Percentiles rank a stretch among this genome's conserved stretches.
Conservation (phyloP, 2,888 invertebrate genomes). For the Leucozona laternaria region DNA sequence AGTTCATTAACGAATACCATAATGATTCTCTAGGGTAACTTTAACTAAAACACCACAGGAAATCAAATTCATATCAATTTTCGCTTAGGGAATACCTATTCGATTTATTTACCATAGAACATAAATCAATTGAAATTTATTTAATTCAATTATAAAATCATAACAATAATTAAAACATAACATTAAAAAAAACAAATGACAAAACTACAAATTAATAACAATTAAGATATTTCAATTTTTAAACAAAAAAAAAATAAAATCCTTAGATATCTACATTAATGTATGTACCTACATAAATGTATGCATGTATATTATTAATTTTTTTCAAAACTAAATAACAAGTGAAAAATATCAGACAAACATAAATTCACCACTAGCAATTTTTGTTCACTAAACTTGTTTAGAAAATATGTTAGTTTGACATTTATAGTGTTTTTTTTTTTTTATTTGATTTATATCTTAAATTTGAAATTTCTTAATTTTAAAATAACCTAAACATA, state of each 20-base stretch:
- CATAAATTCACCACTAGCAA: background rate
- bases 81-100: background rate
- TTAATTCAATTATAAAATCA: background rate
- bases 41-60: background rate
- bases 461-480: slow-evolving; percentile 8
- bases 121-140: slow-evolving; percentile 11
- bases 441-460: slow-evolving; percentile 9
- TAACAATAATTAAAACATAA: background rate
- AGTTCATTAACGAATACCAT: background rate
- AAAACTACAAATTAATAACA: slow-evolving; percentile 4
- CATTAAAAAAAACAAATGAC: background rate
- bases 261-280: background rate
- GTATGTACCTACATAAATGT: too few relatives aligned
- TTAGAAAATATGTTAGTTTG: slow-evolving; percentile 30
- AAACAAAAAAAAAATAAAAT: background rate
- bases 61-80: background rate
- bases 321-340: background rate
- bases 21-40: background rate
- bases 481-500: slow-evolving; percentile 16
- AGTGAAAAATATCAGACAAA: background rate
- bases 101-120: background rate
- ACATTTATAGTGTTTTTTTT: slow-evolving; percentile 25
- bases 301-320: too few relatives aligned
- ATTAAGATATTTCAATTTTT: slow-evolving; percentile 1
- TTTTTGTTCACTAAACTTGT: slow-evolving; percentile 15